Evolutionary conservation across 1,140 invertebrate species (phyloP), one percentile per base, ranked within the genome.

Genomic region (Heterodera carotae): DNA sequence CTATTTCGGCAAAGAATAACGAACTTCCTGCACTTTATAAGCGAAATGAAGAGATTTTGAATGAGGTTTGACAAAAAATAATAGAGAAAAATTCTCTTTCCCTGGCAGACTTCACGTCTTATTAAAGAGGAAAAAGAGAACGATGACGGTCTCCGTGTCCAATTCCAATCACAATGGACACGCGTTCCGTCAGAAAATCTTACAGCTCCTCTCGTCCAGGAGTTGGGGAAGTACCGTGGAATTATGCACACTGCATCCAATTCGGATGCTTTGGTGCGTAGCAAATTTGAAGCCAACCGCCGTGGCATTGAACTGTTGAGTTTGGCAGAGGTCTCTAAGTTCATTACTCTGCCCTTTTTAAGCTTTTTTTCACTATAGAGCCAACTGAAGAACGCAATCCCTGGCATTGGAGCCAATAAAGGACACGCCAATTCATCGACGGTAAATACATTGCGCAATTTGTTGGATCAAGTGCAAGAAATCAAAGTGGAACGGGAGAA

Each of bases 11-110:
- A 43, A 85, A 91, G 81, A 91, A 93, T 73, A 92, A 87, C 90
- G 95, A 98, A 86, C 89, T 99, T 62, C 97, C 96, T 0, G 93
- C 94, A 79, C 89, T 96, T 59, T 90, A 98, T 48, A 92, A 93
- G 87, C 90, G 96, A 76, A 99, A 99, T 89, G 92, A 92, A 67
- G 96, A 99, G 89, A 97, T 99, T 80, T 90, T 99, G 0, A 92
- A 96, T 88, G 96, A 98, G 91, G 93, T 94, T 84, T 73, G 22
- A 22, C 3, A 15, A 1, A 15, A 36, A 39, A 31, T 12, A 43
- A 59, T 33, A n/a, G n/a, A 22, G 43, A n/a, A n/a, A n/a, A n/a
- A n/a, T n/a, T n/a, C n/a, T 48, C 10, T 25, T 80, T 27, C 25
- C 18, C 15, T 71, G 25, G 67, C 81, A 93, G 92, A 91, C 93